Evolutionary conservation across 2,797 vertebrate species (phyloP).

Genomic region (Yasuhikotakia modesta): DNA sequence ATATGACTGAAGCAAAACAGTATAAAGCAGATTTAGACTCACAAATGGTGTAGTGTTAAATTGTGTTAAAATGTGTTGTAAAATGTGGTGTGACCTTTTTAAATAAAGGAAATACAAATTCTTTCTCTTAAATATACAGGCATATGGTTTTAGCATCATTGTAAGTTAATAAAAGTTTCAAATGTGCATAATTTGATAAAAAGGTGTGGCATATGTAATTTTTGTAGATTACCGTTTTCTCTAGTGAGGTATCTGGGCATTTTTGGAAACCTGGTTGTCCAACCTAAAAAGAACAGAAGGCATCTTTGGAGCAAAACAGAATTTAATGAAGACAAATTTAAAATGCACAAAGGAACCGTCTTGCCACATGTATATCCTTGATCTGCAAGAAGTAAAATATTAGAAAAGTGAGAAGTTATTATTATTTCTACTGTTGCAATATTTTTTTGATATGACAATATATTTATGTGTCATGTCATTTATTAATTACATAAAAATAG

Average conservation of each 20-base stretch:
- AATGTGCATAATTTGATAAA: background rate
- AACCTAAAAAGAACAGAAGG: background rate
- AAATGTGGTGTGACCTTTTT: background rate
- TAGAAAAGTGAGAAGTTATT: no score
- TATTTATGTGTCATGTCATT: no score
- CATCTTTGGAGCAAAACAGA: background rate
- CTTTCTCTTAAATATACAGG: background rate
- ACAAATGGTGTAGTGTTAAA: background rate
- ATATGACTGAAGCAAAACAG: background rate
- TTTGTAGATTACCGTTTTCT: background rate
- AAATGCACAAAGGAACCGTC: background rate
- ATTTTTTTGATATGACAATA: no score
- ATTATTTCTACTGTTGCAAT: no score
- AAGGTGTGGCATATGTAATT: no score
- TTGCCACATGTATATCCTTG: background rate
- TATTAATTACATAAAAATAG: no score
- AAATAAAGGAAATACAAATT: no score
- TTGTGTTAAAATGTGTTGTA: no score
- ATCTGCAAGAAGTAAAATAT: background rate
- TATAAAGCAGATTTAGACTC: background rate
- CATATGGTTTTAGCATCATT: background rate
- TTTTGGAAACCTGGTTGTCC: background rate
- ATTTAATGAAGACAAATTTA: background rate
- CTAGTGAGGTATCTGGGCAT: background rate
- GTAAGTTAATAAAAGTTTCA: background rate